A percentile compares a stretch with the other conserved stretches of the same genome.
Conservation (phyloP, 1,140 invertebrate genomes). For the Bombus confusus region DNA sequence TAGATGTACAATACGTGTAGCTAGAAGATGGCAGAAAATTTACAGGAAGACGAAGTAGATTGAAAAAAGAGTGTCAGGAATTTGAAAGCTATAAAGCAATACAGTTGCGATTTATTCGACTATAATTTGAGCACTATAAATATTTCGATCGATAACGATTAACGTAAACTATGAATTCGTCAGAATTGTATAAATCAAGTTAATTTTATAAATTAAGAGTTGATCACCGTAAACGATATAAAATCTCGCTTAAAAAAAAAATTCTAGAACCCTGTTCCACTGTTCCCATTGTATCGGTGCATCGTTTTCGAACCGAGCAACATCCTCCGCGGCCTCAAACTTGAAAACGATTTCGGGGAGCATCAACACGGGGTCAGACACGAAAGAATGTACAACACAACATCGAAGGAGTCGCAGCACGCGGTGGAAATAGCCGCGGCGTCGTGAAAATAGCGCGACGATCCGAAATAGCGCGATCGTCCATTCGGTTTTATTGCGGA, state of each 20-base stretch:
- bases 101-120: too few relatives aligned
- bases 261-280: not conserved
- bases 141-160: too few relatives aligned
- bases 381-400: not conserved
- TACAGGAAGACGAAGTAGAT: too few relatives aligned
- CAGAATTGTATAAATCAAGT: too few relatives aligned
- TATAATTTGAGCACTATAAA: too few relatives aligned
- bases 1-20: too few relatives aligned
- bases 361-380: not conserved
- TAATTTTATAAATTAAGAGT: too few relatives aligned
- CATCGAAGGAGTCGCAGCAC: not conserved
- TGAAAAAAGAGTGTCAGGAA: too few relatives aligned
- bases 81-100: too few relatives aligned
- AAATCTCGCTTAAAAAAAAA: not conserved
- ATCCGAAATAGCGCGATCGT: not conserved
- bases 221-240: too few relatives aligned
- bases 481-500: not conserved
- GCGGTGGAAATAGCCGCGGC: not conserved
- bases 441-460: conserved; percentile 10
- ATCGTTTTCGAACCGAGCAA: not conserved
- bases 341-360: not conserved
- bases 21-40: too few relatives aligned
- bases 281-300: not conserved
- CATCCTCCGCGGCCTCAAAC: not conserved
- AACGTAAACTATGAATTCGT: too few relatives aligned